A percentile compares a stretch with the other conserved stretches of the same genome.
Conservation (phyloP, 2,888 invertebrate genomes). For the Chrysodeixis includens region DNA sequence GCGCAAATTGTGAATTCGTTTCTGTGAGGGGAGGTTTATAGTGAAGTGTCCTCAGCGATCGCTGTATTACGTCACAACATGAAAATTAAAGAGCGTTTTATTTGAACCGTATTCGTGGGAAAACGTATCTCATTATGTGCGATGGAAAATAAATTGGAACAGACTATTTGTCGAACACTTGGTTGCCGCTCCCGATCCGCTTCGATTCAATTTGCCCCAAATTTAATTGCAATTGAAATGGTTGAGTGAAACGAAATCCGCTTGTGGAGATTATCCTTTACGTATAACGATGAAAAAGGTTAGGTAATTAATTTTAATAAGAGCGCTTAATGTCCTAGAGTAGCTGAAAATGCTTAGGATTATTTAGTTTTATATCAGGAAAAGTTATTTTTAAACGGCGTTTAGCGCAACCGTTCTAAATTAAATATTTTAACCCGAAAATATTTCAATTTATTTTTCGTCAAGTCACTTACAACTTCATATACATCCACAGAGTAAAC, state of each 20-base stretch:
- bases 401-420: conserved; percentile 18
- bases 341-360: conserved; percentile 37
- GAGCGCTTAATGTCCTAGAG: conserved; percentile 35
- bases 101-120: conserved; percentile 74
- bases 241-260: conserved; percentile 78
- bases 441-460: background rate
- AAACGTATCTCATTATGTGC: conserved; percentile 85
- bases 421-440: background rate
- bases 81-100: conserved; percentile 79
- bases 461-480: background rate
- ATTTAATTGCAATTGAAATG: conserved; percentile 86
- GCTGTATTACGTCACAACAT: conserved; percentile 71
- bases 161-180: conserved; percentile 87
- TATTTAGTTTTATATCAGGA: conserved; percentile 29
- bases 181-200: conserved; percentile 76
- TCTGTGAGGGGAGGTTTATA: conserved; percentile 55
- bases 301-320: conserved; percentile 58
- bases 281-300: conserved; percentile 55
- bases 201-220: conserved; percentile 84
- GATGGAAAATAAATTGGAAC: conserved; percentile 82
- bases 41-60: conserved; percentile 61
- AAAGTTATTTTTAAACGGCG: conserved; percentile 24
- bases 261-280: conserved; percentile 75
- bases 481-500: too few relatives aligned
- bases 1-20: conserved; percentile 52